These are phyloP conservation scores for Megalopta genalis DNA, from an alignment of 1,140 invertebrate species.

Conservation along the genomic window DNA sequence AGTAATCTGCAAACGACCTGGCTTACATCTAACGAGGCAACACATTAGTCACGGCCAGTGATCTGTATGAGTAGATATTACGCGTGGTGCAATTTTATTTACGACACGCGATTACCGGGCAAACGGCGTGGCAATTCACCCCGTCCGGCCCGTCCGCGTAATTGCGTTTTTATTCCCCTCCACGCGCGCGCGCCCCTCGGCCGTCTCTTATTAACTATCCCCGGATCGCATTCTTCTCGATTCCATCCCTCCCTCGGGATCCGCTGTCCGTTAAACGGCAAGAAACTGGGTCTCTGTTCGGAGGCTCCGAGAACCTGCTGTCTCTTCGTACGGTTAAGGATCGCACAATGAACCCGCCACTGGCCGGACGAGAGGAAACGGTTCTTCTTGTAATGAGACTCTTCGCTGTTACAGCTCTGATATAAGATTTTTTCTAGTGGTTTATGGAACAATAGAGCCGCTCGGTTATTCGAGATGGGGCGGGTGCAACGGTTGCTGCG, in stretches of 20 bases:
- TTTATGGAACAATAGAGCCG: too few species aligned
- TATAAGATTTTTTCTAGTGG: not conserved
- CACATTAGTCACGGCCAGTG: slow-evolving; percentile 56
- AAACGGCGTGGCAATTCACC: not conserved
- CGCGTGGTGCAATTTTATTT: slow-evolving; percentile 60
- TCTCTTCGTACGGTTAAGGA: not conserved
- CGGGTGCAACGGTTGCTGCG: too few species aligned
- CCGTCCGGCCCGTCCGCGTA: not conserved
- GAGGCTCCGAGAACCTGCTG: not conserved
- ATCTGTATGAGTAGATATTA: slow-evolving; percentile 59
- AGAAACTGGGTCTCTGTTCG: too few species aligned
- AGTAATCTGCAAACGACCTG: slow-evolving; percentile 59
- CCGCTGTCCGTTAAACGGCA: not conserved
- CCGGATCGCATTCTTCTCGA: not conserved
- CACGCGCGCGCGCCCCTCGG: not conserved
- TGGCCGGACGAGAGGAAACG: not conserved
- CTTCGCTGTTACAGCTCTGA: not conserved
- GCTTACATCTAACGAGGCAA: slow-evolving; percentile 59
- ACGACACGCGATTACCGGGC: slow-evolving; percentile 34
- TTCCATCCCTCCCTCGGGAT: not conserved
- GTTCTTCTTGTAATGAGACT: not conserved
- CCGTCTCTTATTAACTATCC: not conserved
- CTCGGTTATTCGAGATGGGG: too few species aligned
- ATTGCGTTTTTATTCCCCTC: slow-evolving; percentile 33
- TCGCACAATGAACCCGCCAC: not conserved